phyloP scores from a whole-genome alignment of 2,888 invertebrate species.

The Perithous albicinctus region DNA sequence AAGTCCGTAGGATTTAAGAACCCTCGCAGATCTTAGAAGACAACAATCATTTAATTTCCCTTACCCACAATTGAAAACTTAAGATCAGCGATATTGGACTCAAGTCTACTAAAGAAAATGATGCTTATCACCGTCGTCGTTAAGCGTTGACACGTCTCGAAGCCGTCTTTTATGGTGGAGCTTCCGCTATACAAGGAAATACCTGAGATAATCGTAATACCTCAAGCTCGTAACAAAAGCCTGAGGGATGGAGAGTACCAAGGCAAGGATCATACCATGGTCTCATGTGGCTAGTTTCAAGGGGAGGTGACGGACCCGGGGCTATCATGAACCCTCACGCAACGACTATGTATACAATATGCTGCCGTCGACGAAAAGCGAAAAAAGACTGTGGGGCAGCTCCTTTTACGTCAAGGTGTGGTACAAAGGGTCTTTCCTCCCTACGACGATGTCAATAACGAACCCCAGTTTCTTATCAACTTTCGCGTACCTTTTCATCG shows the following conservation, averaged over 20 bases:
- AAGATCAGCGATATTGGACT: neutral
- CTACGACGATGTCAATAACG: slow-evolving; percentile 11
- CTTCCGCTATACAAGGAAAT: neutral
- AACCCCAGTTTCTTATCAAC: slow-evolving; percentile 56
- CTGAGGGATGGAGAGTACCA: neutral
- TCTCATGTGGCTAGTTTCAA: slow-evolving; percentile 13
- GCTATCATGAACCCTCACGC: slow-evolving; percentile 35
- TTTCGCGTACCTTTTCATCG: slow-evolving; percentile 61
- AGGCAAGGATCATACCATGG: neutral
- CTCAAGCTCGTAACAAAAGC: slow-evolving; percentile 20
- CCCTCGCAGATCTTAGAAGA: no score
- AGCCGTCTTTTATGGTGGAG: neutral
- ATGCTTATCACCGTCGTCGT: neutral
- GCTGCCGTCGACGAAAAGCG: slow-evolving; percentile 9
- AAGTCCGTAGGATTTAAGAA: no score
- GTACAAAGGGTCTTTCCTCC: neutral
- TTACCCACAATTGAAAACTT: neutral
- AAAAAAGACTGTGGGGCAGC: slow-evolving; percentile 5
- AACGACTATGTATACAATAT: slow-evolving; percentile 16
- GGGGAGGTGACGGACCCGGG: neutral
- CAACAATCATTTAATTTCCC: neutral
- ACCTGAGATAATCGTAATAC: neutral
- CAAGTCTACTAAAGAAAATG: neutral
- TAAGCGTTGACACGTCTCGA: slow-evolving; percentile 1
- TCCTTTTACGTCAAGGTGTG: slow-evolving; percentile 17